Base-by-base conservation (phyloP, 2,888 invertebrate genomes). In the Ophioninae sp. region DNA sequence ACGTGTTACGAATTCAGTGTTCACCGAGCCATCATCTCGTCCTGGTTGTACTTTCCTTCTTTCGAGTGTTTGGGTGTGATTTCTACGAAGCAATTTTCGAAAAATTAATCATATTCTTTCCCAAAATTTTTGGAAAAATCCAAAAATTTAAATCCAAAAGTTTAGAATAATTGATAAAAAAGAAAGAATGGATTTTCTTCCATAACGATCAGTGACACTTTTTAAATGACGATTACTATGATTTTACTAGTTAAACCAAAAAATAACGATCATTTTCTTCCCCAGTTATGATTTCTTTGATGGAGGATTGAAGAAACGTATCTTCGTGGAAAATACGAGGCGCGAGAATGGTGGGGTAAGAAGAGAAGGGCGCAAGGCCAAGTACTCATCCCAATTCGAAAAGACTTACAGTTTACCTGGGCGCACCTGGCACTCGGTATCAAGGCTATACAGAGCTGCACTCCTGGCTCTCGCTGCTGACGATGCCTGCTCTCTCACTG, bases 1-100 rank as follows among this genome's bases (percentile, higher is more conserved):
- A 59, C 17, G 37, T n/a, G 30, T 39, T 23, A 71, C 63, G 65
- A 77, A 79, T 75, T 76, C 82, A 84, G 84, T 82, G 41, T 71
- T 73, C 41, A 56, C 51, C 41, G 73, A 59, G 58, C 76, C 63
- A 76, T 82, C 82, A 73, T 58, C 64, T 56, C 67, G 79, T 78
- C 72, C 81, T 71, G 67, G 65, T 72, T 72, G 30, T 61, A 72
- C 61, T 20, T 58, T 65, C 30, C 30, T 23, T 20, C 59, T 59
- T 30, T 30, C 3, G 30, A 30, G 30, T 2, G 30, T 30, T 30
- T 30, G 30, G 30, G 30, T 30, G 1, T 30, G 30, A 30, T 30
- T 30, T 30, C 2, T 2, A 30, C 30, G 30, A 30, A 30, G 30
- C 30, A 30, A 30, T 30, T 30, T 30, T 30, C 30, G 2, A 30